phyloP scores from a whole-genome alignment of 2,113 vertebrate genomes.

The Cavia porcellus region DNA sequence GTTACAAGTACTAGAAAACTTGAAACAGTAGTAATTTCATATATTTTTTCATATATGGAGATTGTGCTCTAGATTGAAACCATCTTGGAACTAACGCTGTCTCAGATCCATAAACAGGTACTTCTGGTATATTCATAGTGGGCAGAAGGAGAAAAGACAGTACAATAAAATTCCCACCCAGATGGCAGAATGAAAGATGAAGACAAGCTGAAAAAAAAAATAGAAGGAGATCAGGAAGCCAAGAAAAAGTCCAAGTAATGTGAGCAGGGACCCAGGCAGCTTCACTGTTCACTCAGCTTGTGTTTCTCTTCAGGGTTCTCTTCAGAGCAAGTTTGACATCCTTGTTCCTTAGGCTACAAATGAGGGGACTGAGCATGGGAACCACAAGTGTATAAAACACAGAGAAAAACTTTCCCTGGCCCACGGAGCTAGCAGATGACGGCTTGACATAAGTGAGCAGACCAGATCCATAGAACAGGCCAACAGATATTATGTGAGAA shows the following conservation, averaged over 20 bases:
- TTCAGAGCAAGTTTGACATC: constrained; percentile 64
- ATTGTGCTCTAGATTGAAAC: neutral
- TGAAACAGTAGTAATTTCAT: neutral
- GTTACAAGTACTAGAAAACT: neutral
- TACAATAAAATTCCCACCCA: neutral
- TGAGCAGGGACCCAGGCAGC: neutral
- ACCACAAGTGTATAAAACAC: constrained; percentile 53
- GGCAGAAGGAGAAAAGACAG: neutral
- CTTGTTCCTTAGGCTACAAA: constrained; percentile 76
- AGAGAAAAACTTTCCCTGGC: constrained; percentile 45
- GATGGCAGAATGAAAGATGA: neutral
- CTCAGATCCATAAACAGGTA: neutral
- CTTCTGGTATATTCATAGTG: no score
- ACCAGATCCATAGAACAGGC: constrained; percentile 61
- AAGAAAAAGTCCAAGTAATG: neutral
- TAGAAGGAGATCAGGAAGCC: neutral
- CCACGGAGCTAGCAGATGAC: neutral
- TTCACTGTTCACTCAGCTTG: neutral
- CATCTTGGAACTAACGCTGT: neutral
- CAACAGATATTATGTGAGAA: constrained; percentile 62
- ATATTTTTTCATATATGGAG: neutral
- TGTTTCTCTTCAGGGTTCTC: constrained; percentile 25
- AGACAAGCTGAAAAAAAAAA: neutral
- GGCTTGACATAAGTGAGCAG: constrained; percentile 40
- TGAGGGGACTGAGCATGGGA: constrained; percentile 69